phyloP scores from a whole-genome alignment of 2,797 vertebrate genomes.

The Loris lydekkerianus region DNA sequence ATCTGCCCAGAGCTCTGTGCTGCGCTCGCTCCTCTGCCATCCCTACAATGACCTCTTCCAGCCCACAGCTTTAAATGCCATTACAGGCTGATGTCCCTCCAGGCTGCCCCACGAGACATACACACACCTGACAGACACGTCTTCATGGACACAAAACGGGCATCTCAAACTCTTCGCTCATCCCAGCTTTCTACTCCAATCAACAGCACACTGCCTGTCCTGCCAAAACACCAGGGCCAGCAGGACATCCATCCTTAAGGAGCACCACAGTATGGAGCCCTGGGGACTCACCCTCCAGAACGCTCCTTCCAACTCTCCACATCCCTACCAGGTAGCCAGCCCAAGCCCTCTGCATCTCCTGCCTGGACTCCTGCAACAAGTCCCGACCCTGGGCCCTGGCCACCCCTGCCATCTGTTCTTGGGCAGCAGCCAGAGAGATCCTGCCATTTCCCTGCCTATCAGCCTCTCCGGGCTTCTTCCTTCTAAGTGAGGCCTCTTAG shows the following conservation, averaged over 20 bases:
- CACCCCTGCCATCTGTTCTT: too few species aligned
- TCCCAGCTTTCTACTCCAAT: not conserved
- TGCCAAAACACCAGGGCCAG: not conserved
- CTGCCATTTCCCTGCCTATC: not conserved
- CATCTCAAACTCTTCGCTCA: not conserved
- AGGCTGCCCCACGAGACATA: not conserved
- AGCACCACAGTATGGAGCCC: not conserved
- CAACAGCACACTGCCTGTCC: not conserved
- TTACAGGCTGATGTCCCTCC: not conserved
- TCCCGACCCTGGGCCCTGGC: not conserved
- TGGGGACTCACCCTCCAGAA: too few species aligned
- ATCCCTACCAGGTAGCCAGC: not conserved
- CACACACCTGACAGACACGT: not conserved
- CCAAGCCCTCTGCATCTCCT: rapidly evolving
- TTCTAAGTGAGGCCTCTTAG: not conserved
- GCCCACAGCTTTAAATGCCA: not conserved
- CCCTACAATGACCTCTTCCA: not conserved
- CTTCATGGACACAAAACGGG: not conserved
- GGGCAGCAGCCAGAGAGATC: not conserved
- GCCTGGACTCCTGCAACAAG: not conserved
- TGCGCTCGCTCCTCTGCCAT: not conserved
- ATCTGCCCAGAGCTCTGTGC: not conserved
- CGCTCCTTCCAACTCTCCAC: not conserved
- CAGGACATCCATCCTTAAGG: not conserved
- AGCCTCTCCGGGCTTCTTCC: not conserved